A percentile compares a stretch with the other conserved stretches of the same genome.
Evolutionary conservation across 2,113 vertebrate genomes (phyloP).

Genomic region (Ginglymostoma cirratum): DNA sequence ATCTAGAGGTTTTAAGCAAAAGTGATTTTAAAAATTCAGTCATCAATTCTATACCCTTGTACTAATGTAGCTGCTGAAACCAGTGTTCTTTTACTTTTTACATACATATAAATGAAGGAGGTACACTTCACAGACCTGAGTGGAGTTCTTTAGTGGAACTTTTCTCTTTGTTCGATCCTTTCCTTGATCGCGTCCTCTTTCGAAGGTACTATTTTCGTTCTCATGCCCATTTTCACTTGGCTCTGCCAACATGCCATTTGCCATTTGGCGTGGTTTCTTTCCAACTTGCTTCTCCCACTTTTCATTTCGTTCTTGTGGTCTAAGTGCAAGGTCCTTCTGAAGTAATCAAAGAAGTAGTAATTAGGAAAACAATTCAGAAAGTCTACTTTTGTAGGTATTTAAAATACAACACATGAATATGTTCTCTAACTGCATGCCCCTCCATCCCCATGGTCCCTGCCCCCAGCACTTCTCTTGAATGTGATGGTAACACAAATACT

Average conservation of each 20-base stretch:
- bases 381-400: neutral
- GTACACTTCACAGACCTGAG: slow-evolving; percentile 68
- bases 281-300: slow-evolving; percentile 65
- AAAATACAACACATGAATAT: slow-evolving; percentile 1
- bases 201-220: slow-evolving; percentile 62
- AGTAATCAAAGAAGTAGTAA: slow-evolving; percentile 34
- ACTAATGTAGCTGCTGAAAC: neutral
- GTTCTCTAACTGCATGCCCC: neutral
- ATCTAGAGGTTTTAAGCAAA: neutral
- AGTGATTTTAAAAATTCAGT: neutral
- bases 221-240: slow-evolving; percentile 76
- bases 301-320: slow-evolving; percentile 80
- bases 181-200: slow-evolving; percentile 73
- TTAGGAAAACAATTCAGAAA: slow-evolving; percentile 18
- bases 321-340: slow-evolving; percentile 78
- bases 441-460: neutral
- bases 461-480: neutral
- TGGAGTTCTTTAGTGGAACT: slow-evolving; percentile 77
- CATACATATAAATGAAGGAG: fast-evolving
- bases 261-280: slow-evolving; percentile 77
- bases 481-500: neutral
- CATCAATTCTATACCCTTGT: neutral
- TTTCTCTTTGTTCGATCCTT: slow-evolving; percentile 81
- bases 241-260: slow-evolving; percentile 72
- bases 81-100: fast-evolving